Percentiles rank a stretch among this genome's conserved stretches.
Evolutionary conservation across 2,797 vertebrate species (phyloP).

Genomic region (Austrolebias charrua): DNA sequence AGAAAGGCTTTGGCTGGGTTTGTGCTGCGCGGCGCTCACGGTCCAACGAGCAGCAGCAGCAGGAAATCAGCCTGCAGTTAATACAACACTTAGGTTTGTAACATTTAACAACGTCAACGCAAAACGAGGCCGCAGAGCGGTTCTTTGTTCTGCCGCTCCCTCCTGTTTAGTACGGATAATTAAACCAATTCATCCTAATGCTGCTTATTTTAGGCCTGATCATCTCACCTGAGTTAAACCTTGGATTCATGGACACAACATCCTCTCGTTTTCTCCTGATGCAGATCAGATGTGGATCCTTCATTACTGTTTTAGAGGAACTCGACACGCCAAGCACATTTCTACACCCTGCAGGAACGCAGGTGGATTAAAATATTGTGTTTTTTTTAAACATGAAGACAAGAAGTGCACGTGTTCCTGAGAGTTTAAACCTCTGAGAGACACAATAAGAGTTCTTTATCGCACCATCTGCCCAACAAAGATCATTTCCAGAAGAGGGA

Average conservation of each 20-base stretch:
- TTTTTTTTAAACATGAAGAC: neutral
- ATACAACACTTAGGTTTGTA: conserved; percentile 41
- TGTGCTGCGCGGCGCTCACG: conserved; percentile 22
- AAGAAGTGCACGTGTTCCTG: neutral
- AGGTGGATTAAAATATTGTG: too few species aligned
- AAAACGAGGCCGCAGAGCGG: conserved; percentile 22
- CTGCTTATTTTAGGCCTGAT: conserved; percentile 33
- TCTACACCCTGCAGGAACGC: neutral
- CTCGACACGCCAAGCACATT: neutral
- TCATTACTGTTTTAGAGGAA: neutral
- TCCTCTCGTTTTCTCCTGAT: conserved; percentile 3
- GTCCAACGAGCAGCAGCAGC: conserved; percentile 38
- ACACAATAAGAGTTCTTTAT: neutral
- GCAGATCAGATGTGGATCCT: neutral
- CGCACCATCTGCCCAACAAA: neutral
- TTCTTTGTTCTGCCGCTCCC: conserved; percentile 29
- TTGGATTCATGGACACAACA: conserved; percentile 14
- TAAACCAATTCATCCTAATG: conserved; percentile 42
- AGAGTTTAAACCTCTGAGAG: neutral
- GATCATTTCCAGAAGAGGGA: neutral
- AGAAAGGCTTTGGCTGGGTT: conserved; percentile 14
- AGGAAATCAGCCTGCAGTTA: conserved; percentile 58
- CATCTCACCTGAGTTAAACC: conserved; percentile 5
- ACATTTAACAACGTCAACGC: conserved; percentile 62
- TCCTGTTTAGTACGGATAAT: conserved; percentile 43